These are phyloP conservation scores for Phrynocephalus guinanensis DNA, from an alignment of 2,797 vertebrate genomes.

Conservation along the genomic window DNA sequence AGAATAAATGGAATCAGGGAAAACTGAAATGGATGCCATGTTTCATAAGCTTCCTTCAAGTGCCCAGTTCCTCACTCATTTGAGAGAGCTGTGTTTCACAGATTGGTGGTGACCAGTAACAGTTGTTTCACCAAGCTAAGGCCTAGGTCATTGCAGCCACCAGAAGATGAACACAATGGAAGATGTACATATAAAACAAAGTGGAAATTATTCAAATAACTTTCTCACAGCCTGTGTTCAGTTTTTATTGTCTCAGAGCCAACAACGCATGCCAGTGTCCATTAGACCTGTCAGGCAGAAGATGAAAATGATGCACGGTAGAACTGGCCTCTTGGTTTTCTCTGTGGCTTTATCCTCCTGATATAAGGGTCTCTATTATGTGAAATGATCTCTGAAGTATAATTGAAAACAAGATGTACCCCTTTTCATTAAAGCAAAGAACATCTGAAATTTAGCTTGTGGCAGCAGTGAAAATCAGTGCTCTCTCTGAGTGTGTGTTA, in stretches of 20 bases:
- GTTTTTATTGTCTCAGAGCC: conserved; percentile 5
- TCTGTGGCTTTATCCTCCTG: neutral
- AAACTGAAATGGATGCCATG: too few relatives aligned
- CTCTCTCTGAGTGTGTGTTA: neutral
- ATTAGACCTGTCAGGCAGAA: conserved; percentile 5
- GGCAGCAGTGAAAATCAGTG: neutral
- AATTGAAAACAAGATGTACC: neutral
- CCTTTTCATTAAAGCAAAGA: neutral
- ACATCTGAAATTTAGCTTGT: neutral
- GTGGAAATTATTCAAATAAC: neutral
- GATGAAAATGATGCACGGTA: conserved; percentile 1
- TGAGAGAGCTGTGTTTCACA: neutral
- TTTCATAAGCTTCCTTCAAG: neutral
- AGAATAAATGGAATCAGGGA: too few relatives aligned
- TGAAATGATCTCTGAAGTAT: neutral
- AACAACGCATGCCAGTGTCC: conserved; percentile 10
- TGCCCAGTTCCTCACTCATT: neutral
- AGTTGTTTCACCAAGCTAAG: neutral
- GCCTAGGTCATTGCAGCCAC: neutral
- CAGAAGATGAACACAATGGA: neutral
- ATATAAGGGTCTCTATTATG: neutral
- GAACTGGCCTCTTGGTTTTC: neutral
- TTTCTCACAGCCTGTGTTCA: neutral
- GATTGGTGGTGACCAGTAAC: neutral
- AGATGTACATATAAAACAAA: conserved; percentile 4